phyloP scores from a whole-genome alignment of 1,140 invertebrate genomes.

The Panagrolaimus sp. region DNA sequence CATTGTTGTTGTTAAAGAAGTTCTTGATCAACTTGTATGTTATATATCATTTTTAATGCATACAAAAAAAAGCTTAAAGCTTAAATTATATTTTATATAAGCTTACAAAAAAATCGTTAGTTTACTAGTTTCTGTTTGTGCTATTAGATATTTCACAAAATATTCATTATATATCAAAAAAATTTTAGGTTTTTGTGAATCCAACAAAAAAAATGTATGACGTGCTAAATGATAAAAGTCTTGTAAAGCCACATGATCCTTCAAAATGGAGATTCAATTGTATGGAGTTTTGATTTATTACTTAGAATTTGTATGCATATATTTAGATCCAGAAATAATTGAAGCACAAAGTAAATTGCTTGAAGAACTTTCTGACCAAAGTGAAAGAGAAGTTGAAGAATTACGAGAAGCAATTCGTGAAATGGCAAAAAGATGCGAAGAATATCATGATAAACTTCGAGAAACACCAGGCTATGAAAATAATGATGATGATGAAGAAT shows the following conservation, averaged over 20 bases:
- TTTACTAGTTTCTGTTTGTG: too few species aligned
- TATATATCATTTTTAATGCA: background rate
- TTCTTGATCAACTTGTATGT: conserved; percentile 76
- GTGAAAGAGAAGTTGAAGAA: background rate
- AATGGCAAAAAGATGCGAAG: background rate
- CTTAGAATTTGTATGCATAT: background rate
- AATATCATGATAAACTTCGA: background rate
- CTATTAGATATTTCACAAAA: too few species aligned
- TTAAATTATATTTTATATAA: too few species aligned
- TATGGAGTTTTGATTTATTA: conserved; percentile 28
- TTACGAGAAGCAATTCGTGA: background rate
- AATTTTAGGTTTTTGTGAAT: conserved; percentile 73
- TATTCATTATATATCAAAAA: conserved; percentile 8
- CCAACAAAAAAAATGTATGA: conserved; percentile 87
- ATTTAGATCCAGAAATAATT: background rate
- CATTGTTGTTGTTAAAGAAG: conserved; percentile 80
- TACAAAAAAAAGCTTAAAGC: too few species aligned
- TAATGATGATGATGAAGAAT: too few species aligned
- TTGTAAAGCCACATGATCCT: conserved; percentile 29
- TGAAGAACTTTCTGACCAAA: background rate
- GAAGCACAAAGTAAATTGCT: background rate
- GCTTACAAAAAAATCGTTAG: too few species aligned
- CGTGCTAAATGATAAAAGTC: conserved; percentile 64
- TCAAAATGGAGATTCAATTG: conserved; percentile 35
- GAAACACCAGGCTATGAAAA: too few species aligned